Evolutionary conservation across 53 echinoderm and acorn worm species (phyloP).

Genomic region (Echinarachnius parma): DNA sequence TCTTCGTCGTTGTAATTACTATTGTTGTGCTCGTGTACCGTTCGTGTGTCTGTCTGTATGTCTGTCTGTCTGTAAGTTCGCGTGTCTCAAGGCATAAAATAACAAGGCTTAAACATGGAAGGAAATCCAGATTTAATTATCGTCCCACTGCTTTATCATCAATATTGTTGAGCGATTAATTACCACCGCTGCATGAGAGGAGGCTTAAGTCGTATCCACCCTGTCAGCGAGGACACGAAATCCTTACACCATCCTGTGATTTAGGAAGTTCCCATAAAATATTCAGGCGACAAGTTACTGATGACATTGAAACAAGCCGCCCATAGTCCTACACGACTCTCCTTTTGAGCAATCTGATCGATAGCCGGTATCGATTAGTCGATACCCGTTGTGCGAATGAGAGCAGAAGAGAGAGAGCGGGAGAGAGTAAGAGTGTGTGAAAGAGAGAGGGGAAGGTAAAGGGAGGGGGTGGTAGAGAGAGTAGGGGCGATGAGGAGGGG

Average conservation of each 20-base stretch:
- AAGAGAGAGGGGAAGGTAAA: background rate
- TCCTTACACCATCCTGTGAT: too few species aligned
- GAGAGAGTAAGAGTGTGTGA: background rate
- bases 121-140: too few species aligned
- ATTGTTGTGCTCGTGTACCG: too few species aligned
- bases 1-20: too few species aligned
- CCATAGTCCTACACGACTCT: background rate
- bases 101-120: too few species aligned
- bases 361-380: slow-evolving; percentile 31
- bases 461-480: background rate
- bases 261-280: slow-evolving; percentile 43
- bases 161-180: too few species aligned
- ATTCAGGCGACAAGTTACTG: slow-evolving; percentile 25
- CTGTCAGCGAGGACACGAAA: background rate
- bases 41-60: too few species aligned
- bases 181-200: too few species aligned
- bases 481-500: background rate
- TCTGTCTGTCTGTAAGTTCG: too few species aligned
- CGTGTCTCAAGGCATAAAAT: too few species aligned
- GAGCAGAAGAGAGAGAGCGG: background rate
- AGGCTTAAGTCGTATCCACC: background rate
- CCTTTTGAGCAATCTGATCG: slow-evolving; percentile 7
- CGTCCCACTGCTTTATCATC: too few species aligned
- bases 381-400: slow-evolving; percentile 3
- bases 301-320: slow-evolving; percentile 18